Evolutionary conservation across 2,888 invertebrate genomes (phyloP), one percentile per base, ranked within the genome.

Genomic region (Drosophila villosipedis): DNA sequence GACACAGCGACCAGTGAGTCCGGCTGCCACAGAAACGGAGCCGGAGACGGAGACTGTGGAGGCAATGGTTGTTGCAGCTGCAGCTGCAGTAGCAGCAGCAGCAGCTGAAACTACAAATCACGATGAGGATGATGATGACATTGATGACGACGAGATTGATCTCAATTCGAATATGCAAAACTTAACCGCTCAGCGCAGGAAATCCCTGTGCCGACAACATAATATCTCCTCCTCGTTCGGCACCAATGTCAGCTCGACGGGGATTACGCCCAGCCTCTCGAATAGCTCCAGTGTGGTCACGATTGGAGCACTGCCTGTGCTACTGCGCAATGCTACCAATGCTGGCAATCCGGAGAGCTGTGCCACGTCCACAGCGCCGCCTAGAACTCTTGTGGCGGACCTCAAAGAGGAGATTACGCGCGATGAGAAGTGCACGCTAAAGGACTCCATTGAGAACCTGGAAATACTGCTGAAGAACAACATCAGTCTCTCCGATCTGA

Each of bases 381-480:
- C 90, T 0, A 58, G 91, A 39, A 92, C 91, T 0, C 76, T 91
- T 67, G 80, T 93, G 31, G 89, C 91, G 4, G 93, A 93, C 22
- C 80, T 93, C 3, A 92, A 91, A 76, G 92, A 93, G 58, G 91
- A 91, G 65, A 83, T 92, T 19, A 53, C 79, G 6, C 80, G 84
- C 19, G 83, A 81, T 19, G 92, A 93, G 76, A 91, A 91, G 62
- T 80, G 78, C 31, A 70, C 89, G 1, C 81, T 93, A 14, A 93
- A 92, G 80, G 92, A 93, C 68, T 93, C 93, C 57, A 93, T 93
- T 65, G 93, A 93, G 81, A 93, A 93, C 74, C 80, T 93, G 22
- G 93, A 93, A 80, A 92, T 93, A 35, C 81, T 93, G 66, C 84
- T 93, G 10, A 93, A 93, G 89, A 93, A 93, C 81, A 93, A 93